Base-by-base conservation (phyloP, 2,888 invertebrate species). In the Ethmia dodecea region DNA sequence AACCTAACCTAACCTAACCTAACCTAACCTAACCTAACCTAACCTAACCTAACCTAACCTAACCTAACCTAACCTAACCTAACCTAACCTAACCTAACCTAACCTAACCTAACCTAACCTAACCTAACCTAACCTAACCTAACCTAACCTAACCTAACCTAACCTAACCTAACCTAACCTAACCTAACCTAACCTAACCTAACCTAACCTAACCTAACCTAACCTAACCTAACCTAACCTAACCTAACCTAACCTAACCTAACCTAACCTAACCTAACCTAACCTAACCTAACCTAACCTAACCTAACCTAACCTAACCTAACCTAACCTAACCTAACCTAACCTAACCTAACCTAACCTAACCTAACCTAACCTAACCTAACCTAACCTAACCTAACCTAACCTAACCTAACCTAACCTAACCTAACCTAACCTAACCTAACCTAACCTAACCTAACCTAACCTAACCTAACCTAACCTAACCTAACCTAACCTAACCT, bases 271-370 rank as follows among this genome's bases (percentile, higher is more conserved):
- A 35, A 31, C 31, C 36, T 33, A 38, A 42, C 38, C 41, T 38
- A 38, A 39, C 37, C 39, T 30, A 37, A 37, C 40, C 37, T 37
- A 40, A 37, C 38, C 18, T 34, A 28, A 34, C 36, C 34, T 42
- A 35, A 41, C 40, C 43, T 40, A 40, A 43, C 40, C 39, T 36
- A 42, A 42, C 45, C 41, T 37, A 40, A 42, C 44, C 36, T 35
- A 43, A 43, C 43, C 43, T 42, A 39, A 41, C 32, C 32, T 33
- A 33, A 33, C 32, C 26, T 26, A 43, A 43, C 43, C 43, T 38
- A 43, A 45, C 45, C 40, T 38, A 42, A 42, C 45, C 45, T 40
- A 45, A 45, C 45, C 42, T 40, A 42, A 45, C 45, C 40, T 40
- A 40, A 43, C 45, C 45, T 40, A 45, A 45, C 45, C 38, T 38